These are phyloP conservation scores for Acromyrmex heyeri DNA, from an alignment of 1,140 invertebrate genomes.

Conservation along the genomic window DNA sequence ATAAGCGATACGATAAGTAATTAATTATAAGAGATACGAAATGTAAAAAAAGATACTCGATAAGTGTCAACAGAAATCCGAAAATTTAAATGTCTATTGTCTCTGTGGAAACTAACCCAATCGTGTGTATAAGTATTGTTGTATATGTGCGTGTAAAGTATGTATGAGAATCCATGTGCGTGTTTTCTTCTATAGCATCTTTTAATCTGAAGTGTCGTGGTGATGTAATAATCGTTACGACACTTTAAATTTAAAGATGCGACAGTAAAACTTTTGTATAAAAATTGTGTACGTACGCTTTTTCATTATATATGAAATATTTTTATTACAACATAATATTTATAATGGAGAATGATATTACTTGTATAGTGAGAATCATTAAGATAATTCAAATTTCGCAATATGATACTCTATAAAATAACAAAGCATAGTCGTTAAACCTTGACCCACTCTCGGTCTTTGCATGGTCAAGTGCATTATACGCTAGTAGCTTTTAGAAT, in stretches of 20 bases:
- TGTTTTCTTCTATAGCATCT: no score
- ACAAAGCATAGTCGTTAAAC: slow-evolving; percentile 49
- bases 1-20: no score
- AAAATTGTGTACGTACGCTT: not conserved
- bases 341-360: not conserved
- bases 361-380: not conserved
- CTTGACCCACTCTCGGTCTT: slow-evolving; percentile 66
- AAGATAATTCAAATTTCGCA: not conserved
- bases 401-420: slow-evolving; percentile 5
- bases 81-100: no score
- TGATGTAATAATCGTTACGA: no score
- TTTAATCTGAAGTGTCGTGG: no score
- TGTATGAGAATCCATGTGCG: no score
- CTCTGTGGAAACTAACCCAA: no score
- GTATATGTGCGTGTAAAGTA: no score
- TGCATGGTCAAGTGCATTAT: slow-evolving; percentile 68
- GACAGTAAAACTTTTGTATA: not conserved
- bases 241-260: not conserved
- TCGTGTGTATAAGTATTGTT: no score
- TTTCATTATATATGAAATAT: not conserved
- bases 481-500: slow-evolving; percentile 61
- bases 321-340: not conserved
- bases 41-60: no score
- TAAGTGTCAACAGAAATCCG: no score
- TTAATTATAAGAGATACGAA: no score